A percentile compares a stretch with the other conserved stretches of the same genome.
Conservation (phyloP, 2,888 invertebrate genomes). For the Galerucella pusilla region DNA sequence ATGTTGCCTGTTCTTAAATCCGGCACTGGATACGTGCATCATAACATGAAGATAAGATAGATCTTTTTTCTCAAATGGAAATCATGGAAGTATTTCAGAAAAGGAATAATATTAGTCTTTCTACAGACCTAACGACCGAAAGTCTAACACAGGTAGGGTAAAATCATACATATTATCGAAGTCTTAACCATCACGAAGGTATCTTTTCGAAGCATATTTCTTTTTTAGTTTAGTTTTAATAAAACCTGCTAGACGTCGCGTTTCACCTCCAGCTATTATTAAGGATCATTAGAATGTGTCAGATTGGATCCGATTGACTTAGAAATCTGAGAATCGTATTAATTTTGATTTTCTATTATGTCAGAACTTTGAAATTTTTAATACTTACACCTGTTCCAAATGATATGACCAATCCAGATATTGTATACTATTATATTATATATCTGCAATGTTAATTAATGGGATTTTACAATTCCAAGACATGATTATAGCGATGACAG, state of each 20-base stretch:
- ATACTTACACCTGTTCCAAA: too few species aligned
- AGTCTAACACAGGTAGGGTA: background rate
- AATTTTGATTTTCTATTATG: background rate
- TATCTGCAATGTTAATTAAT: background rate
- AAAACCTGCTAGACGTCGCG: conserved; percentile 9
- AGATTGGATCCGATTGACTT: conserved; percentile 3
- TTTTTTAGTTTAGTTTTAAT: conserved; percentile 21
- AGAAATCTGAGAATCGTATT: too few species aligned
- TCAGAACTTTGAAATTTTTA: background rate
- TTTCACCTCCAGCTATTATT: conserved; percentile 9
- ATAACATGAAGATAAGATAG: too few species aligned
- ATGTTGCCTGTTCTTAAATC: too few species aligned
- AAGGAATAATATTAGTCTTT: too few species aligned
- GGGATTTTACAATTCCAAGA: background rate
- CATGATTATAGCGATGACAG: background rate
- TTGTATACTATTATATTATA: background rate
- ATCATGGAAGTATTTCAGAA: too few species aligned
- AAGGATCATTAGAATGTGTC: conserved; percentile 10
- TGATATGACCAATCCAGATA: too few species aligned
- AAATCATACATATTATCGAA: background rate
- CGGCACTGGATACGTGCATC: too few species aligned
- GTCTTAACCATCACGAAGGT: background rate
- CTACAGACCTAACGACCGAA: background rate
- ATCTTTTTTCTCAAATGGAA: too few species aligned
- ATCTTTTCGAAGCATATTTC: conserved; percentile 31